phyloP scores from a whole-genome alignment of 2,797 vertebrate species.

The Lithobates sylvaticus region DNA sequence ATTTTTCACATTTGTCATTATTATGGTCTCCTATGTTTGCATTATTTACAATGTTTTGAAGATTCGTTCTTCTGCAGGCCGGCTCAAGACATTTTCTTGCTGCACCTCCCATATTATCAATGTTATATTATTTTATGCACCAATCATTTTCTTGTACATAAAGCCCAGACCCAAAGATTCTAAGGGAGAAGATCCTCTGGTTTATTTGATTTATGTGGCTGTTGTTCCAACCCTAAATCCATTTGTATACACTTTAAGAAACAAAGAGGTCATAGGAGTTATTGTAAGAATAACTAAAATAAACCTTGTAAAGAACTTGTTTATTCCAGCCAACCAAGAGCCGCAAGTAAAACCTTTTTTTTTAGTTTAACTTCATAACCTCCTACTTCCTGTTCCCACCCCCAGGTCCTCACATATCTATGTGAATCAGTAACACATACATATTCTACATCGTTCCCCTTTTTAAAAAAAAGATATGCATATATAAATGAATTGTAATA shows the following conservation, averaged over 20 bases:
- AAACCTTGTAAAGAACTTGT: no score
- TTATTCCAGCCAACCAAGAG: no score
- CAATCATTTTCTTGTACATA: conserved; percentile 22
- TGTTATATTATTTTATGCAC: conserved; percentile 36
- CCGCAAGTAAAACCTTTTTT: no score
- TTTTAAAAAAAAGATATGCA: no score
- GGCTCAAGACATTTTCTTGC: conserved; percentile 31
- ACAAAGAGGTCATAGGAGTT: conserved; percentile 30
- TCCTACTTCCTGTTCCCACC: no score
- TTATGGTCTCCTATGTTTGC: conserved; percentile 17
- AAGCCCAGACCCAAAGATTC: conserved; percentile 16
- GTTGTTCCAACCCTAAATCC: conserved; percentile 35
- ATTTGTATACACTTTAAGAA: conserved; percentile 39
- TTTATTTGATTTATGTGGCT: conserved; percentile 21
- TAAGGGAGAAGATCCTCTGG: neutral
- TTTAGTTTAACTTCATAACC: no score
- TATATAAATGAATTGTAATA: no score
- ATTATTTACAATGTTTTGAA: conserved; percentile 32
- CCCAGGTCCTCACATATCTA: no score
- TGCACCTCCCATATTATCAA: conserved; percentile 26
- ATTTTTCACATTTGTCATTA: conserved; percentile 18
- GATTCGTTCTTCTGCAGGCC: neutral
- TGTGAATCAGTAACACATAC: no score
- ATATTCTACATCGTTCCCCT: no score
- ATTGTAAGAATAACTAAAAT: neutral